Evolutionary conservation across 1,140 invertebrate species (phyloP), one percentile per base, ranked within the genome.

Genomic region (Varroa destructor): DNA sequence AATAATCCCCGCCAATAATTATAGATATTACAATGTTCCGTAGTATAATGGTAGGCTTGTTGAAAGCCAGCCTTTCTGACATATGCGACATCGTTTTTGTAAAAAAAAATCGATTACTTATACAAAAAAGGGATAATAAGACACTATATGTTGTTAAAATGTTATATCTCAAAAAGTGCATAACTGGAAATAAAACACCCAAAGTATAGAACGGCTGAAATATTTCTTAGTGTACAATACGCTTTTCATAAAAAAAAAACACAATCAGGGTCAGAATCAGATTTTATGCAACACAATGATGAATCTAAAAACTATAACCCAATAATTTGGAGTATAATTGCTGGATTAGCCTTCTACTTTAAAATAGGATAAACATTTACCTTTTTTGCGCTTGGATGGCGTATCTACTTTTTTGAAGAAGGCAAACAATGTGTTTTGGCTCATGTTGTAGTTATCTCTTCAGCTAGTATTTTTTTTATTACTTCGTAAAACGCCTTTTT

Each of bases 381-480:
- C 61, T 67, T 67, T 40, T 4, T 67, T 67, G 40, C 61, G 10
- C 8, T 37, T 46, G 46, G 46, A 51, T 51, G 61, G 61, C 2
- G 12, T 67, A 12, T 67, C 61, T 14, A 67, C 61, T 37, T 67
- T 58, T 12, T 67, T 67, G 37, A 67, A 67, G 8, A 43, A 67
- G 12, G 40, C 61, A 40, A 67, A 67, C 61, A 67, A 37, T 36
- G 61, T 67, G 37, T 46, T 46, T 37, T 67, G 40, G 8, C 46
- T 67, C 61, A 67, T 67, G 4, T 51, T 8, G 46, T 3, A 5
- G 46, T 51, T 51, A 8, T 51, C 46, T 3, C 46, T 3, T 5
- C 46, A 51, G 46, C 46, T 8, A 51, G 46, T 51, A 8, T 51
- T 8, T 8, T 51, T 8, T 51, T 51, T 51, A 51, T 3, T 51